Conservation (phyloP, 2,888 invertebrate species). For the Rhimphoctona megacephalus region DNA sequence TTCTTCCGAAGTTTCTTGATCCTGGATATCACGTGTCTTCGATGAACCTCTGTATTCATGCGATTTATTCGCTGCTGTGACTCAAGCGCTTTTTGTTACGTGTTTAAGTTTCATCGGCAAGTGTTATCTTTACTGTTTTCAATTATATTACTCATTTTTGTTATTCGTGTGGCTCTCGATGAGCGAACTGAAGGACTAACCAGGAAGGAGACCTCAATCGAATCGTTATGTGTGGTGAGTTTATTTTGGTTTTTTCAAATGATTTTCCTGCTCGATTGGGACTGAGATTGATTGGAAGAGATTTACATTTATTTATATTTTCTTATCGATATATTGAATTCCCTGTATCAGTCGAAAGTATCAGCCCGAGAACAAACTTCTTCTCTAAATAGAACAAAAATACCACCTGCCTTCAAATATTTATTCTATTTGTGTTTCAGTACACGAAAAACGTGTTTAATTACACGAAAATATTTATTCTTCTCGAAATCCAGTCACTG, state of each 20-base stretch:
- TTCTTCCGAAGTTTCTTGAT: background rate
- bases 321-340: background rate
- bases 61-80: conserved; percentile 2
- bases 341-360: background rate
- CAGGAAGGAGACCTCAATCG: conserved; percentile 24
- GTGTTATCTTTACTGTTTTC: conserved; percentile 27
- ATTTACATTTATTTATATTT: background rate
- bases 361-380: background rate
- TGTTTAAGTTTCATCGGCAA: conserved; percentile 17
- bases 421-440: too few species aligned
- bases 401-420: too few species aligned
- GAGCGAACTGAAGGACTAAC: conserved; percentile 64
- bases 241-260: background rate
- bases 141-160: conserved; percentile 9
- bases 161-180: conserved; percentile 61
- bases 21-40: conserved; percentile 37
- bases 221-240: conserved; percentile 69
- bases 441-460: too few species aligned
- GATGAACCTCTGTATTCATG: background rate
- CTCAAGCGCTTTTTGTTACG: conserved; percentile 13
- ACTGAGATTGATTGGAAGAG: background rate
- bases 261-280: background rate
- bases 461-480: background rate
- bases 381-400: background rate
- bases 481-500: background rate